Conservation (phyloP, 2,797 vertebrate genomes). For the Spatula clypeata region DNA sequence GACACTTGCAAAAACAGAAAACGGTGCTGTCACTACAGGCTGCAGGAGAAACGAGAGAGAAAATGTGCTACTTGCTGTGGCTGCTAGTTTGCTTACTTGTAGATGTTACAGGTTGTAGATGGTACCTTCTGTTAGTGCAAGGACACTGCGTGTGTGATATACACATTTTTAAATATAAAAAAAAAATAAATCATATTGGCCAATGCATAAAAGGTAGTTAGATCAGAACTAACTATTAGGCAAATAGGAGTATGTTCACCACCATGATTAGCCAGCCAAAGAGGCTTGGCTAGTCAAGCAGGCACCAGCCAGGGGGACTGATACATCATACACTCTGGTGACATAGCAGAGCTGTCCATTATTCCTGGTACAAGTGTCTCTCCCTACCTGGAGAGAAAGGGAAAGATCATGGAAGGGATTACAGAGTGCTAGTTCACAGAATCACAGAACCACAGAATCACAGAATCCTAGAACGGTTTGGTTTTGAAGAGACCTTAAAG, state of each 20-base stretch:
- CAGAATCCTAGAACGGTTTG: too few species aligned
- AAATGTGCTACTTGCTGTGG: not conserved
- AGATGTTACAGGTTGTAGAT: not conserved
- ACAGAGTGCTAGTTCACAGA: not conserved
- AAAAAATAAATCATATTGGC: not conserved
- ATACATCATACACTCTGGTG: fast-evolving
- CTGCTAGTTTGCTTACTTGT: not conserved
- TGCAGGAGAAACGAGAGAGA: not conserved
- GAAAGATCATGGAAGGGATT: not conserved
- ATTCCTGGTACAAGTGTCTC: not conserved
- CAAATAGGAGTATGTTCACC: not conserved
- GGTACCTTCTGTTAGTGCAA: not conserved
- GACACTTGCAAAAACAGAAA: not conserved
- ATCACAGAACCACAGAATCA: too few species aligned
- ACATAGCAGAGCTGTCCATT: not conserved
- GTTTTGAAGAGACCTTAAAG: too few species aligned
- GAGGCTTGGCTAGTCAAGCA: not conserved
- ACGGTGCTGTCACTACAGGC: not conserved
- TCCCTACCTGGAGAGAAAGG: fast-evolving
- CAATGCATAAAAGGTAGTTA: not conserved
- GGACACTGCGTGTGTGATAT: not conserved
- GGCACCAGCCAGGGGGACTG: not conserved
- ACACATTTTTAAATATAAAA: not conserved
- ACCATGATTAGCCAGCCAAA: not conserved
- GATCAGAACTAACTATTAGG: not conserved